Evolutionary conservation across 2,888 invertebrate species (phyloP).

Genomic region (Drosophila bunnanda): DNA sequence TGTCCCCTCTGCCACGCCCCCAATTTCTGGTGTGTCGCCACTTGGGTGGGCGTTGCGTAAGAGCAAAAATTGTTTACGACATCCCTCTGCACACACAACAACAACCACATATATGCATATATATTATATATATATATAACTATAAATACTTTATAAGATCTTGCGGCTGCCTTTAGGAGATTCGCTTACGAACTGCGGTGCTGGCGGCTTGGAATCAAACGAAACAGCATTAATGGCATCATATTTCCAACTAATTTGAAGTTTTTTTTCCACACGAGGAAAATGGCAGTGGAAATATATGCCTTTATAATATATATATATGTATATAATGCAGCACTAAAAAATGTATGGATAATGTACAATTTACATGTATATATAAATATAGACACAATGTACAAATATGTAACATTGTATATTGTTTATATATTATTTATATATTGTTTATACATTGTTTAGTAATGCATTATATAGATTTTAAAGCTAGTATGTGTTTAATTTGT

Average conservation of each 20-base stretch:
- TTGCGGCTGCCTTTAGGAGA: slow-evolving; percentile 31
- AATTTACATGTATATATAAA: too few relatives aligned
- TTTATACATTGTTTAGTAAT: background rate
- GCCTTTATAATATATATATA: too few relatives aligned
- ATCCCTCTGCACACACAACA: slow-evolving; percentile 23
- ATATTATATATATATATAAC: slow-evolving; percentile 3
- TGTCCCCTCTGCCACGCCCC: slow-evolving; percentile 27
- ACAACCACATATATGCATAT: background rate
- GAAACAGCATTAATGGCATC: slow-evolving; percentile 20
- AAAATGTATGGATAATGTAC: too few relatives aligned
- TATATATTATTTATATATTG: background rate
- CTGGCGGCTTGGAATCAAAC: slow-evolving; percentile 24
- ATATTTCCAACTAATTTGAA: slow-evolving; percentile 33
- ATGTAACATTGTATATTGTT: too few relatives aligned
- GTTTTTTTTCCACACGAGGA: background rate
- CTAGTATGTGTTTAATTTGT: background rate
- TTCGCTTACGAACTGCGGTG: slow-evolving; percentile 14
- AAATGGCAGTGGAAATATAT: background rate
- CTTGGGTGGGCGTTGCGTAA: slow-evolving; percentile 67
- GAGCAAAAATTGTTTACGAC: slow-evolving; percentile 61
- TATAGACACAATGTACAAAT: background rate
- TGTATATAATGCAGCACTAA: too few relatives aligned
- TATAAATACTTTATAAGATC: slow-evolving; percentile 45
- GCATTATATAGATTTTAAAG: background rate
- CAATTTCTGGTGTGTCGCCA: slow-evolving; percentile 35